These are phyloP conservation scores for Sebastes glaucus DNA, from an alignment of 2,797 vertebrate species.

Conservation along the genomic window DNA sequence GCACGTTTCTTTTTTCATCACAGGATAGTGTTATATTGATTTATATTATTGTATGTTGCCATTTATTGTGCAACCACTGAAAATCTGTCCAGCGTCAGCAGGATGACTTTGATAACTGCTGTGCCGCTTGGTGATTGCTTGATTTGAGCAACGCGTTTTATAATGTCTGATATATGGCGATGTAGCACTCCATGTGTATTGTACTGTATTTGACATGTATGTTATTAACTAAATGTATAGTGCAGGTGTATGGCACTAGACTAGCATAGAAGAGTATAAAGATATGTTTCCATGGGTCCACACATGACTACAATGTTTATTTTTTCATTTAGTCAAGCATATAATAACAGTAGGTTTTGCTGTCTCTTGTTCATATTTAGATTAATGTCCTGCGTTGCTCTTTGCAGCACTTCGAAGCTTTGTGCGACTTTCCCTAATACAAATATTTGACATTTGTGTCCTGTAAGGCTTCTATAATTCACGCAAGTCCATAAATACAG, in stretches of 20 bases:
- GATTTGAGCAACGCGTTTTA: too few species aligned
- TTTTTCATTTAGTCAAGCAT: background rate
- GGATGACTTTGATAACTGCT: too few species aligned
- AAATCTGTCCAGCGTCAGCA: too few species aligned
- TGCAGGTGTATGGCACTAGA: background rate
- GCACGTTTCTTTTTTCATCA: background rate
- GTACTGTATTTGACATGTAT: background rate
- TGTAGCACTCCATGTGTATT: background rate
- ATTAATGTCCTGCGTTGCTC: background rate
- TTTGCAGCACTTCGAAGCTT: conserved; percentile 6
- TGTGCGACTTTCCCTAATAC: background rate
- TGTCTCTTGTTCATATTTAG: conserved; percentile 2
- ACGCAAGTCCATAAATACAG: conserved; percentile 9
- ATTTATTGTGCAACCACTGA: too few species aligned
- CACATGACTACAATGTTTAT: background rate
- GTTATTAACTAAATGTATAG: background rate
- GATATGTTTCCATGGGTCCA: background rate
- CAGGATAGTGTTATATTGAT: too few species aligned
- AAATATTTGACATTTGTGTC: conserved; percentile 14
- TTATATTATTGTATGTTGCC: too few species aligned
- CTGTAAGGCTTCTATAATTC: conserved; percentile 1
- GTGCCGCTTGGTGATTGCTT: too few species aligned
- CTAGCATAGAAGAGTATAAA: background rate
- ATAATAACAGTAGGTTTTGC: background rate
- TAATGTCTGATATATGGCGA: background rate